These are phyloP conservation scores for Scopus umbretta DNA, from an alignment of 2,113 vertebrate species.

Conservation along the genomic window DNA sequence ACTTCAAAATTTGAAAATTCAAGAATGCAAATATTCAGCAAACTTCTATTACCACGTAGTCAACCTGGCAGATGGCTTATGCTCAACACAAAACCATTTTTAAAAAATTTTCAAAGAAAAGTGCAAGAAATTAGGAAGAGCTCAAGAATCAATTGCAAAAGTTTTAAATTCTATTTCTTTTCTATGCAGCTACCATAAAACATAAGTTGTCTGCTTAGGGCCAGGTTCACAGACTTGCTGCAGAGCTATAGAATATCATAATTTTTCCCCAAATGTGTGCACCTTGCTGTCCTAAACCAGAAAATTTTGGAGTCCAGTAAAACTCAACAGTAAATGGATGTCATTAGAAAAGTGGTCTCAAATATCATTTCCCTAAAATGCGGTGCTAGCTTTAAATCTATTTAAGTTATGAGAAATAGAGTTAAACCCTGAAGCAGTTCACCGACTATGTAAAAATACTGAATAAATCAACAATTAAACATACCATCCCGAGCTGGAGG, in stretches of 20 bases:
- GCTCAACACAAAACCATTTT: not conserved
- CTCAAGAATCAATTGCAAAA: not conserved
- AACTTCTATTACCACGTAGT: not conserved
- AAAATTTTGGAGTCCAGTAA: not conserved
- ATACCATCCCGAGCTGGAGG: conserved; percentile 92
- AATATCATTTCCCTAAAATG: not conserved
- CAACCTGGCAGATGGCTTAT: not conserved
- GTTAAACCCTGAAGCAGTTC: not conserved
- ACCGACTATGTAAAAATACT: not conserved
- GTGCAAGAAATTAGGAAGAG: not conserved
- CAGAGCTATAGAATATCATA: not conserved
- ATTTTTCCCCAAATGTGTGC: not conserved
- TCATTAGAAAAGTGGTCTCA: not conserved
- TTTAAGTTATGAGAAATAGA: not conserved
- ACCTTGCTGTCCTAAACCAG: not conserved
- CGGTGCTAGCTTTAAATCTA: not conserved
- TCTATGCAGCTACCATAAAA: not conserved
- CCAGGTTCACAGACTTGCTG: not conserved
- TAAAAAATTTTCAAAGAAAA: not conserved
- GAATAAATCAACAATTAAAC: not conserved
- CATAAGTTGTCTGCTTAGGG: not conserved
- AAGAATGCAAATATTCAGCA: not conserved
- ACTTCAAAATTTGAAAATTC: not conserved
- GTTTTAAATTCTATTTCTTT: not conserved
- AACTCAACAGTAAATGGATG: not conserved